Evolutionary conservation across 1,140 invertebrate genomes (phyloP), one percentile per base, ranked within the genome.

Genomic region (Ooceraea biroi): DNA sequence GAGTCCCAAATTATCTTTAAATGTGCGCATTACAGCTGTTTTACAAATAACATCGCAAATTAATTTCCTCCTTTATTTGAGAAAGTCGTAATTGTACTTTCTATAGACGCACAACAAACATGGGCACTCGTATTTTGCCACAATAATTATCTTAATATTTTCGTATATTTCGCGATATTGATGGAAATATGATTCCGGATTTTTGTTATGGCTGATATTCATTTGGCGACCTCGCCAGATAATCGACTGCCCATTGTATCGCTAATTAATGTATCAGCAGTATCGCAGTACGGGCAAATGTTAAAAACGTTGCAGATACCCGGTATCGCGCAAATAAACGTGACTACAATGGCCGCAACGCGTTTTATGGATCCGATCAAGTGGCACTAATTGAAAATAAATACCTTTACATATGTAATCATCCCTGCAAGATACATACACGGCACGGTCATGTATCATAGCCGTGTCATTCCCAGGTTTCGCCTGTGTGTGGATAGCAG

Each of bases 401-500:
- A 69, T 80, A 69, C 55, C 65, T 57, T 58, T 57, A 55, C 66
- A 46, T 71, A 46, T 71, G 36, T 80, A 80, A 80, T 58, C 10
- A 4, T 36, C 36, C 17, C 41, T 17, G 22, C 65, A 27, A 80
- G 65, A 80, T 68, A 83, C 73, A 88, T 78, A 68, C 57, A 7
- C 2, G 44, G 65, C 46, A 83, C 57, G 78, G 83, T 83, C 87
- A 88, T 88, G 87, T 88, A 80, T 88, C 86, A 88, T 74, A 85
- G 83, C 65, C 85, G 86, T 88, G 87, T 88, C 87, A 88, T 88
- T 88, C 85, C 72, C 87, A 88, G 77, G 12, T 61, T 58, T 68
- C 83, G 63, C 73, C 36, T 2, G 36, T 78, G 85, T 68, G 52
- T 80, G 69, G 48, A 63, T 65, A 30, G 48, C 72, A 30, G 48